These are phyloP conservation scores for Halcyon smyrnensis DNA, from an alignment of 2,797 vertebrate genomes.

Conservation along the genomic window DNA sequence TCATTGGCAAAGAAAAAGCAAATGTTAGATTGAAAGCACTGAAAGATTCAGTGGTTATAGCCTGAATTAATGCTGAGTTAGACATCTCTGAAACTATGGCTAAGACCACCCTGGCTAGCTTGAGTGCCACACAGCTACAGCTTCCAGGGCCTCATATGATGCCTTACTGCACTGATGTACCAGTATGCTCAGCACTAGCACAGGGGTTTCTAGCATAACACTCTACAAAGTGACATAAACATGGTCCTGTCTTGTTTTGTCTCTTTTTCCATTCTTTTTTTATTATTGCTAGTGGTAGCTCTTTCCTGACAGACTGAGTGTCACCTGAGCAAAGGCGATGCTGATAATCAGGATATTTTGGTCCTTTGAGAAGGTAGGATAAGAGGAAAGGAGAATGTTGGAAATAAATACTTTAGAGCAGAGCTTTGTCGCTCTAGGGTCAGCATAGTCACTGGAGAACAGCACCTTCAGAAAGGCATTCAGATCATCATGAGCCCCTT, in stretches of 20 bases:
- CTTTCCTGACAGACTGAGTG: background rate
- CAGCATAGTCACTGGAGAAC: background rate
- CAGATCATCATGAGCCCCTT: background rate
- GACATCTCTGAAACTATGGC: background rate
- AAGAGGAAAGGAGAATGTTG: background rate
- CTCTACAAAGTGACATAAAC: background rate
- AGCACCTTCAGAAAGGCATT: background rate
- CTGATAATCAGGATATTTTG: background rate
- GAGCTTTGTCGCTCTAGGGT: background rate
- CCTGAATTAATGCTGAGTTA: background rate
- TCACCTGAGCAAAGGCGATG: background rate
- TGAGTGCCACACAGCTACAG: background rate
- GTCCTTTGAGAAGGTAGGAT: background rate
- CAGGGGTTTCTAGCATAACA: background rate
- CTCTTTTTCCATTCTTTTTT: background rate
- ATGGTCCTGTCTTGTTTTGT: background rate
- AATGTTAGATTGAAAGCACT: background rate
- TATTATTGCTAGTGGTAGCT: background rate
- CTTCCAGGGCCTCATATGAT: background rate
- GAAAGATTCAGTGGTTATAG: background rate
- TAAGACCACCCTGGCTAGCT: background rate
- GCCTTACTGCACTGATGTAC: background rate
- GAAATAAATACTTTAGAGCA: background rate
- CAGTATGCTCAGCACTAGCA: background rate
- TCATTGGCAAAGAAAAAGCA: background rate